These are phyloP conservation scores for Alethe diademata DNA, from an alignment of 2,113 vertebrate species.

Conservation along the genomic window DNA sequence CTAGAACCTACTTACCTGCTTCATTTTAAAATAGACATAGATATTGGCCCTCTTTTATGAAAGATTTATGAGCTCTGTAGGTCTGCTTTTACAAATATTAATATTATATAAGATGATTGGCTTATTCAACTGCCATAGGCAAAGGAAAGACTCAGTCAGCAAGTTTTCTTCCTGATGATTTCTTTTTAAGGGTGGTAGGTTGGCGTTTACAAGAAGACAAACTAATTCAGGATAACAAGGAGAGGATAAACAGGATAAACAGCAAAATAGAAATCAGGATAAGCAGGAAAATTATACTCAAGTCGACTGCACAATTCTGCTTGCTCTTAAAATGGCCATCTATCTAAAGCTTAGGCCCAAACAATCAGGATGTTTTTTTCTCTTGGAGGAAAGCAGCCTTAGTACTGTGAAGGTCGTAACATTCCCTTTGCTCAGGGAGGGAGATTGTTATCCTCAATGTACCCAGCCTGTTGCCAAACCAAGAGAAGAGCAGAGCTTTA, in stretches of 20 bases:
- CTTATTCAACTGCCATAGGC: slow-evolving; percentile 29
- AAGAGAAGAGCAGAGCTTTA: not conserved
- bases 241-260: slow-evolving; percentile 36
- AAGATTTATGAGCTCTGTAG: slow-evolving; percentile 49
- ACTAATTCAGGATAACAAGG: slow-evolving; percentile 23
- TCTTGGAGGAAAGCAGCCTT: not conserved
- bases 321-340: not conserved
- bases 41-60: slow-evolving; percentile 2
- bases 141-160: slow-evolving; percentile 12
- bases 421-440: not conserved
- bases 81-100: slow-evolving; percentile 61
- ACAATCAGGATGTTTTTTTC: not conserved
- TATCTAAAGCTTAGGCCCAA: not conserved
- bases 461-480: rapidly evolving
- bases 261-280: not conserved
- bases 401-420: not conserved
- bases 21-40: not conserved
- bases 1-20: slow-evolving; percentile 24
- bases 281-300: not conserved
- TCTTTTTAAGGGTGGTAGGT: not conserved
- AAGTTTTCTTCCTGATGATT: slow-evolving; percentile 25
- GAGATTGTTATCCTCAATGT: not conserved
- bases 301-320: not conserved
- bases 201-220: not conserved
- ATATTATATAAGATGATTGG: slow-evolving; percentile 49